Percentiles rank a stretch among this genome's conserved stretches.
These are phyloP conservation scores for Pseudanteris insignis DNA, from an alignment of 2,888 invertebrate genomes.

Conservation along the genomic window DNA sequence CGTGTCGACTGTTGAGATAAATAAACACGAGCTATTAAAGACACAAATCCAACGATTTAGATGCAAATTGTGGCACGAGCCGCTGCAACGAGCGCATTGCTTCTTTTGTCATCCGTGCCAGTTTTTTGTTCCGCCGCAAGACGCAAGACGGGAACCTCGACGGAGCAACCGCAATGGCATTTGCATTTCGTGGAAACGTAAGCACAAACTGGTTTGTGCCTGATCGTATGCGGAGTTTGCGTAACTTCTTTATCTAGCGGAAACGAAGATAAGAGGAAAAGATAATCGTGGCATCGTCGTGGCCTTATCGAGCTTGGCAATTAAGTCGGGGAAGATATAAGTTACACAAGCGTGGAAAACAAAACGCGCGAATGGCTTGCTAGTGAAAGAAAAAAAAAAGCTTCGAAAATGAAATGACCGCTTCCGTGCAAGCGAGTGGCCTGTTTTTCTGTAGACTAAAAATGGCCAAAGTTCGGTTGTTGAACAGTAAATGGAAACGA, in stretches of 20 bases:
- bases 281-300: constrained; percentile 32
- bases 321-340: constrained; percentile 32
- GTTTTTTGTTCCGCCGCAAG: no score
- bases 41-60: constrained; percentile 31
- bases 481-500: no score
- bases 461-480: no score
- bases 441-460: no score
- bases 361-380: constrained; percentile 14
- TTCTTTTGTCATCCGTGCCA: constrained; percentile 6
- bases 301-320: constrained; percentile 38
- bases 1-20: no score
- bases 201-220: constrained; percentile 36
- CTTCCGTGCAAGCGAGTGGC: constrained; percentile 19
- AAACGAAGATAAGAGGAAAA: constrained; percentile 26
- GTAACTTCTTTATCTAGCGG: constrained; percentile 39
- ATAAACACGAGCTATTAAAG: no score
- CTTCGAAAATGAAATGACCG: no score
- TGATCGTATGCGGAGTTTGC: constrained; percentile 23
- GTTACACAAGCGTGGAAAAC: constrained; percentile 32
- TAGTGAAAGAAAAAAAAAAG: no score
- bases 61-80: constrained; percentile 41
- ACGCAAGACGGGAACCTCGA: neutral
- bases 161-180: constrained; percentile 27
- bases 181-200: constrained; percentile 43
- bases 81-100: constrained; percentile 18